Percentiles rank a stretch among this genome's conserved stretches.
Evolutionary conservation across 1,140 invertebrate species (phyloP).

Genomic region (Achatina immaculata): DNA sequence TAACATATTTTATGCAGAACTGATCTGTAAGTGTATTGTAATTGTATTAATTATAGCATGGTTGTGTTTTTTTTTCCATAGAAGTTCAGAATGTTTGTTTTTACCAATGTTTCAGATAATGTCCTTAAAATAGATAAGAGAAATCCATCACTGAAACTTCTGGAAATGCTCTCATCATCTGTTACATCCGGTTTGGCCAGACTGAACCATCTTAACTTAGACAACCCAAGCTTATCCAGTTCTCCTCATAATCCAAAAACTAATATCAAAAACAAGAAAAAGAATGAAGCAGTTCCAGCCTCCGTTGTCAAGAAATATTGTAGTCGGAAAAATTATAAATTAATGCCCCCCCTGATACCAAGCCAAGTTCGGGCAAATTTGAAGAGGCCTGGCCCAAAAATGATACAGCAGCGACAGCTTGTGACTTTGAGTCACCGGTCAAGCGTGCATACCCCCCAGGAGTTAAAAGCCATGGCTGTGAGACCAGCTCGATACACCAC

Average conservation of each 20-base stretch:
- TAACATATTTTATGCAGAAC: no score
- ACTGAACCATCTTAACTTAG: slow-evolving; percentile 5
- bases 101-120: neutral
- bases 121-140: neutral
- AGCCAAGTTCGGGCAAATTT: slow-evolving; percentile 3
- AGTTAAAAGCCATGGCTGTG: slow-evolving; percentile 8
- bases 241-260: neutral
- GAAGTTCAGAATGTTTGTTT: neutral
- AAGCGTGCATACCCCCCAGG: neutral
- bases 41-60: no score
- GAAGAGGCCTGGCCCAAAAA: neutral
- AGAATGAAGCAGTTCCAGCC: neutral
- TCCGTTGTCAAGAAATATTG: slow-evolving; percentile 30
- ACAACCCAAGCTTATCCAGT: neutral
- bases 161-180: slow-evolving; percentile 17
- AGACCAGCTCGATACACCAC: slow-evolving; percentile 24
- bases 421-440: slow-evolving; percentile 15
- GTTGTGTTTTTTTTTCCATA: no score
- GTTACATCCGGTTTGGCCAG: neutral
- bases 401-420: slow-evolving; percentile 14
- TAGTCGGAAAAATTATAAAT: slow-evolving; percentile 38
- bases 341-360: slow-evolving; percentile 29
- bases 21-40: no score
- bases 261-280: neutral
- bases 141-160: slow-evolving; percentile 5